Evolutionary conservation across 2,797 vertebrate species (phyloP), one percentile per base, ranked within the genome.

Genomic region (Tinamus major): DNA sequence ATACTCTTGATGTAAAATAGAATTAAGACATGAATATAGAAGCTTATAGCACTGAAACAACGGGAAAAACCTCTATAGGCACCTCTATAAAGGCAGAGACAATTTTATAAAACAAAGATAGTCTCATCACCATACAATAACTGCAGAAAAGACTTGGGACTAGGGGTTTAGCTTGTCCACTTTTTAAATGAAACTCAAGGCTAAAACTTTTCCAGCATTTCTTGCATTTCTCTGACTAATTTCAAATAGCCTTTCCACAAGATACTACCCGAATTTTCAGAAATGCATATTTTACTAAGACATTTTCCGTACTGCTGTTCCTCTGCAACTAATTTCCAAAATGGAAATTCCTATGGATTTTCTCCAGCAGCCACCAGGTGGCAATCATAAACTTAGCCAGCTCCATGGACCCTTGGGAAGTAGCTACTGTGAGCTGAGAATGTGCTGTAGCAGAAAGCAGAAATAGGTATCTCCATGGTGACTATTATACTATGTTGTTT

Each of bases 291-390:
- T 35, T n/a, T 4, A 39, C 13, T 39, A 20, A 31, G 64, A 1
- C 7, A 9, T 4, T 7, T 62, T 71, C 37, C 62, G 26, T 10
- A 24, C 14, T 55, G 33, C 7, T 42, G 15, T 39, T 85, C 29
- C 27, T 70, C 56, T 51, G n/a, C 20, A 65, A 72, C 5, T 26
- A 21, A 26, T 19, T 85, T 80, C 53, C 39, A 56, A 37, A 87
- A 78, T 1, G 49, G 24, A 51, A 51, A 51, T 26, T 51, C 23
- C 27, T 44, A 76, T 65, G 48, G 24, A 64, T 80, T 94, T 93
- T 92, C 92, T 59, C n/a, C 55, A 83, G 42, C 67, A 85, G 51
- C 96, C 96, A 94, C 92, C 77, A 95, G 96, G 74, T 96, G 95
- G 96, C 96, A 95, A 88, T 93, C 92, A 79, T 53, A 83, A 88